Percentiles rank a stretch among this genome's conserved stretches.
Evolutionary conservation across 2,888 invertebrate species (phyloP).

Genomic region (Zhuqinia jingwanae): DNA sequence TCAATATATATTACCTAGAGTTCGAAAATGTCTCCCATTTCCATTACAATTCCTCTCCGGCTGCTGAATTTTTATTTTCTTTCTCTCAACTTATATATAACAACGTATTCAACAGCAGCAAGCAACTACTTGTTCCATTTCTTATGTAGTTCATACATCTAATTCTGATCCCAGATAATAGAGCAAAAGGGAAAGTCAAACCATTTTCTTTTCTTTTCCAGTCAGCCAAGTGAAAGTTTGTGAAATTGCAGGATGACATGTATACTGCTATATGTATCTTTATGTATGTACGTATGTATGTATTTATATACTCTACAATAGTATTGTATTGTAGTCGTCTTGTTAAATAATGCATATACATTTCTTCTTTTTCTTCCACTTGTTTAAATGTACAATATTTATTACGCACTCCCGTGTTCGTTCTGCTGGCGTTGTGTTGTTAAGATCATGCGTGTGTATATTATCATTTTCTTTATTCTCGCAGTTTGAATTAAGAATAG

Average conservation of each 20-base stretch:
- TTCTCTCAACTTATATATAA: neutral
- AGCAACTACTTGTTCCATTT: neutral
- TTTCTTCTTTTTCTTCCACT: neutral
- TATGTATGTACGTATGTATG: neutral
- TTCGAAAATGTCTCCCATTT: too few species aligned
- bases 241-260: constrained; percentile 22
- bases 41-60: neutral
- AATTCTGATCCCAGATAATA: constrained; percentile 53
- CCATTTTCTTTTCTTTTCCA: constrained; percentile 54
- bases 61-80: neutral
- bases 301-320: neutral
- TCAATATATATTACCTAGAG: too few species aligned
- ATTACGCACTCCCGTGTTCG: neutral
- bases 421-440: neutral
- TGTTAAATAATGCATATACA: neutral
- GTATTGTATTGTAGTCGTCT: neutral
- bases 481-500: too few species aligned
- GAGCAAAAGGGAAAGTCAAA: constrained; percentile 57
- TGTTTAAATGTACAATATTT: neutral
- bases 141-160: neutral
- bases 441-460: too few species aligned
- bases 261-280: neutral
- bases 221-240: constrained; percentile 58
- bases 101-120: too few species aligned
- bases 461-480: too few species aligned